Evolutionary conservation across 2,888 invertebrate genomes (phyloP), one percentile per base, ranked within the genome.

Genomic region (Brenthis hecate): DNA sequence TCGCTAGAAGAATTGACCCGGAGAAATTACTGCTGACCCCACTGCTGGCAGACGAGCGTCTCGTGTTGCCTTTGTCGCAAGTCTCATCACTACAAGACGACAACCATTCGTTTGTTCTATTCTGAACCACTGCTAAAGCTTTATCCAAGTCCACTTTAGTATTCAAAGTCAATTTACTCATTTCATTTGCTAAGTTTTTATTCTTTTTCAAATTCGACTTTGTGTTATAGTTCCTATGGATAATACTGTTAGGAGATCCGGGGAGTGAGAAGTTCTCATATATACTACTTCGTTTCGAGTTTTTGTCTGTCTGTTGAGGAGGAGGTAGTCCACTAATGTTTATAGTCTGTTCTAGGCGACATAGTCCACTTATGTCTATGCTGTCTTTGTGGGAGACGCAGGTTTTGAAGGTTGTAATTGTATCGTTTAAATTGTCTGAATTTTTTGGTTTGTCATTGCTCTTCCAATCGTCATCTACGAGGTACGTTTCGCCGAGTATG

Each of bases 1-100:
- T 94, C 0, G 94, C 92, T 66, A 94, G 86, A 56, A 94, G 90
- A 5, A 92, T 89, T 70, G 85, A 87, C 0, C 92, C 84, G 0
- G 89, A 89, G 56, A 84, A 87, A 69, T 84, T 86, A 67, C 91
- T 91, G 71, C 91, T 91, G 1, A 92, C 91, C 55, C 92, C 92
- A 67, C 92, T 92, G 60, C 91, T 92, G 0, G 88, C 89, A 1
- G 92, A 92, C 62, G 92, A 91, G 56, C 92, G 81, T 68, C 91
- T 85, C 13, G 91, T 91, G 76, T 92, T 89, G 4, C 79, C 77
- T 3, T 73, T 72, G n/a, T 81, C 70, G n/a, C 71, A 43, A 43
- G 36, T 73, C 11, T 81, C 77, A 50, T 76, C 77, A 68, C 82
- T 81, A 55, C 79, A 85, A 2, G 79, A 78, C 28, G 83, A 86